Evolutionary conservation across 92 coral and sea anemone species (phyloP), one percentile per base, ranked within the genome.

Genomic region (Parazoanthus atlanticus): DNA sequence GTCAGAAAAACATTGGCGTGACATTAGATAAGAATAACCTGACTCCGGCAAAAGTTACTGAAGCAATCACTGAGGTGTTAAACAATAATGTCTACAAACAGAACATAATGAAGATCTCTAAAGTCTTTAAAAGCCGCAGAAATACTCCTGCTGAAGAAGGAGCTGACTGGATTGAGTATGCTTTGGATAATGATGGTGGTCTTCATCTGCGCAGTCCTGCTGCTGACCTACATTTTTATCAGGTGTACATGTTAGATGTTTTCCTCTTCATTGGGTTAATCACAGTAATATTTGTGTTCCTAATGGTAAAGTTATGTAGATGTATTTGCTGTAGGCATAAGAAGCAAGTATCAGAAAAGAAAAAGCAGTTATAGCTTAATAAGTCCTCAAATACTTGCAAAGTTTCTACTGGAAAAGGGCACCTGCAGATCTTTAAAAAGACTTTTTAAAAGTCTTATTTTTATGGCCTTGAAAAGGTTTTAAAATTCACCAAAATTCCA

Each of bases 101-200:
- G 31, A 66, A 89, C 17, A 90, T 86, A 38, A 30, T 54, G 54
- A 88, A 76, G 75, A 47, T 86, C 70, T 90, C 92, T 9, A 87
- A 74, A 82, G 29, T 66, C 23, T 58, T 90, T 31, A 86, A 90
- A 43, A 70, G 43, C 65, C 52, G 77, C 72, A 81, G 80, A 36
- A 90, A 88, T 23, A 86, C 88, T 0, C 92, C 92, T 32, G 81
- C 28, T 3, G 46, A 86, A 32, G 92, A 90, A 86, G 92, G 90
- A 76, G 92, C 90, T 69, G 92, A 90, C 74, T 90, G 92, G 92
- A 80, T 90, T 17, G 90, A 90, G 75, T 90, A 90, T 82, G 83
- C 86, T 32, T 79, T 78, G 75, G 90, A 85, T 29, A 84, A 69
- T 52, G 88, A 88, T 74, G 88, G 82, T 80, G 87, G 80, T 41